A percentile compares a stretch with the other conserved stretches of the same genome.
Conservation (phyloP, 2,797 vertebrate species). For the Diplodus sargus region DNA sequence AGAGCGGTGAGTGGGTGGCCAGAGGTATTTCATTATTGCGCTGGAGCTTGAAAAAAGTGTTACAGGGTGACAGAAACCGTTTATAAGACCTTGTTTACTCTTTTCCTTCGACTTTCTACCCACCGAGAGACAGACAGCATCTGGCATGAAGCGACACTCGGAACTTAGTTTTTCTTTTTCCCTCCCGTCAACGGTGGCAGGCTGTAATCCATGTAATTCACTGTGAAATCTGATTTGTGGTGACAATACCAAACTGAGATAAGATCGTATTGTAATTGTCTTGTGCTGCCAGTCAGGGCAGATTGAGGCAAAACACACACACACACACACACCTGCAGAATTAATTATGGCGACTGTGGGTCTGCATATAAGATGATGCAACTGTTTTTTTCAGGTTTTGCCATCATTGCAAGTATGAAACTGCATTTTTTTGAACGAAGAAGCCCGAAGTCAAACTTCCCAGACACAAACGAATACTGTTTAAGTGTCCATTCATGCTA, state of each 20-base stretch:
- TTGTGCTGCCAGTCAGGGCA: conserved; percentile 39
- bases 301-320: conserved; percentile 21
- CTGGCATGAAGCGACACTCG: conserved; percentile 22
- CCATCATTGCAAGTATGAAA: background rate
- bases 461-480: no score
- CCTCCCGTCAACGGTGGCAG: conserved; percentile 16
- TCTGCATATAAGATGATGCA: background rate
- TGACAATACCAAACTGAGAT: conserved; percentile 59
- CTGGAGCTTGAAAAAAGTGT: conserved; percentile 12
- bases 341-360: conserved; percentile 2
- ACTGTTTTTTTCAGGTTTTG: conserved; percentile 11
- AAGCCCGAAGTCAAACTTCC: no score
- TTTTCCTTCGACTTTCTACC: conserved; percentile 21
- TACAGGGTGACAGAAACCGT: conserved; percentile 25
- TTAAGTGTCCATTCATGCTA: no score
- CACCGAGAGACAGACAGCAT: conserved; percentile 26
- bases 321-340: conserved; percentile 34
- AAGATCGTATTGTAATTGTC: conserved; percentile 57
- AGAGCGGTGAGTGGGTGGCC: conserved; percentile 53
- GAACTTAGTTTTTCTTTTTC: conserved; percentile 16
- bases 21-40: conserved; percentile 43
- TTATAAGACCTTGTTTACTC: conserved; percentile 49
- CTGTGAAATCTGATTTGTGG: conserved; percentile 69
- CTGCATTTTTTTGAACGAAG: no score
- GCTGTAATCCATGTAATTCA: conserved; percentile 55